A percentile compares a stretch with the other conserved stretches of the same genome.
Conservation (phyloP, 2,888 invertebrate species). For the Cetonia aurata region DNA sequence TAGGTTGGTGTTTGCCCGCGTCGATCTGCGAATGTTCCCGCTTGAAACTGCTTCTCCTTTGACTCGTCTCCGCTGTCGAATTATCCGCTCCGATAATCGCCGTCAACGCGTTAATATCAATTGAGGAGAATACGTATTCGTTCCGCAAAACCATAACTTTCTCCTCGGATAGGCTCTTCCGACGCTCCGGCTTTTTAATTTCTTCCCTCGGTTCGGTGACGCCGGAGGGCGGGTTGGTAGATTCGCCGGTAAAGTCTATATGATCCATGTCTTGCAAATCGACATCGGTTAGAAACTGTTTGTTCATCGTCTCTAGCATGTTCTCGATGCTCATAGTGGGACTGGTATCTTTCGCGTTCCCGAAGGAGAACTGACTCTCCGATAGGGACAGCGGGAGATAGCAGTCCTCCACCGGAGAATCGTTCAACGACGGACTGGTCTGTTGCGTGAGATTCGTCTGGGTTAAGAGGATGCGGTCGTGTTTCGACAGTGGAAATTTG, state of each 20-base stretch:
- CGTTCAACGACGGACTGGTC: slow-evolving; percentile 42
- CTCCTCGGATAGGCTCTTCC: not conserved
- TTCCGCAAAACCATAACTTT: slow-evolving; percentile 44
- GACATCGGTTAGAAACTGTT: slow-evolving; percentile 24
- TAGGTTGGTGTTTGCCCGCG: too few species aligned
- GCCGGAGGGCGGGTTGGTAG: not conserved
- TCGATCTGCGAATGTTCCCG: too few species aligned
- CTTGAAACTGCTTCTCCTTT: too few species aligned
- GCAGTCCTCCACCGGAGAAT: slow-evolving; percentile 45
- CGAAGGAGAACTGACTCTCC: slow-evolving; percentile 14
- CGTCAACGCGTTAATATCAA: slow-evolving; percentile 25
- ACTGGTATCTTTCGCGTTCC: slow-evolving; percentile 10
- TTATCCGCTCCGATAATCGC: slow-evolving; percentile 12
- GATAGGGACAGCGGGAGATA: slow-evolving; percentile 20
- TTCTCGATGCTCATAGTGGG: slow-evolving; percentile 38
- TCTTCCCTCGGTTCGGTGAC: too few species aligned
- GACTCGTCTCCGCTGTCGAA: not conserved
- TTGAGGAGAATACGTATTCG: slow-evolving; percentile 38
- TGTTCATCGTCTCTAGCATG: slow-evolving; percentile 3
- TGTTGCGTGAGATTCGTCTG: slow-evolving; percentile 47
- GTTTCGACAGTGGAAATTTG: slow-evolving; percentile 46
- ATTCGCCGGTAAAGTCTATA: slow-evolving; percentile 18
- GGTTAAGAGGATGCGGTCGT: slow-evolving; percentile 41
- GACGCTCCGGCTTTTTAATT: too few species aligned
- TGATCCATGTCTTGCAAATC: slow-evolving; percentile 36